Percentiles rank a stretch among this genome's conserved stretches.
Evolutionary conservation across 2,888 invertebrate genomes (phyloP).

Genomic region (Oegoconia quadripuncta): DNA sequence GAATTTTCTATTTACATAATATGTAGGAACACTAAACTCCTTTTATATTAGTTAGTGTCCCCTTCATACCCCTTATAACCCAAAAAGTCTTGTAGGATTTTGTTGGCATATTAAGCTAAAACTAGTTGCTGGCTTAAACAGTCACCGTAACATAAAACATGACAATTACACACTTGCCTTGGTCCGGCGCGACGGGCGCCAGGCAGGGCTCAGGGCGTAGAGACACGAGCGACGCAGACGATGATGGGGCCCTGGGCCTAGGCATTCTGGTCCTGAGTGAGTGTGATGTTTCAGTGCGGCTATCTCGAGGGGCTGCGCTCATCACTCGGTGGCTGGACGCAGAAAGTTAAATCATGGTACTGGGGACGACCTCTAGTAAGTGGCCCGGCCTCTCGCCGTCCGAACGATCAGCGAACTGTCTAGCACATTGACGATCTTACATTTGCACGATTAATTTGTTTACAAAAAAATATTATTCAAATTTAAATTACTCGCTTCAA

Average conservation of each 20-base stretch:
- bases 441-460: slow-evolving; percentile 64
- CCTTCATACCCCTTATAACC: slow-evolving; percentile 13
- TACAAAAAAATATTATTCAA: slow-evolving; percentile 36
- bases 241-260: slow-evolving; percentile 12
- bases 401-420: slow-evolving; percentile 65
- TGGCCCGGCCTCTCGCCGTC: slow-evolving; percentile 75
- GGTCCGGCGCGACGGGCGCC: too few species aligned
- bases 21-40: slow-evolving; percentile 6
- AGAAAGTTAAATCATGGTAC: slow-evolving; percentile 98
- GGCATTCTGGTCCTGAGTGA: slow-evolving; percentile 67
- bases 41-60: slow-evolving; percentile 22
- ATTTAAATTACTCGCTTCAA: slow-evolving; percentile 70
- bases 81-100: slow-evolving; percentile 21
- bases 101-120: slow-evolving; percentile 39
- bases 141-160: slow-evolving; percentile 49
- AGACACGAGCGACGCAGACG: slow-evolving; percentile 24
- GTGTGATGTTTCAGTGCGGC: slow-evolving; percentile 89
- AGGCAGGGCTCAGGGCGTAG: slow-evolving; percentile 1
- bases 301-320: slow-evolving; percentile 96
- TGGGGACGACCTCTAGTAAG: slow-evolving; percentile 98
- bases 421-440: slow-evolving; percentile 73
- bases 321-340: slow-evolving; percentile 97
- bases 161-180: slow-evolving; percentile 47
- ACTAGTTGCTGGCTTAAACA: slow-evolving; percentile 27
- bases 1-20: slow-evolving; percentile 8